These are phyloP conservation scores for Hyles vespertilio DNA, from an alignment of 1,140 invertebrate species.

Conservation along the genomic window DNA sequence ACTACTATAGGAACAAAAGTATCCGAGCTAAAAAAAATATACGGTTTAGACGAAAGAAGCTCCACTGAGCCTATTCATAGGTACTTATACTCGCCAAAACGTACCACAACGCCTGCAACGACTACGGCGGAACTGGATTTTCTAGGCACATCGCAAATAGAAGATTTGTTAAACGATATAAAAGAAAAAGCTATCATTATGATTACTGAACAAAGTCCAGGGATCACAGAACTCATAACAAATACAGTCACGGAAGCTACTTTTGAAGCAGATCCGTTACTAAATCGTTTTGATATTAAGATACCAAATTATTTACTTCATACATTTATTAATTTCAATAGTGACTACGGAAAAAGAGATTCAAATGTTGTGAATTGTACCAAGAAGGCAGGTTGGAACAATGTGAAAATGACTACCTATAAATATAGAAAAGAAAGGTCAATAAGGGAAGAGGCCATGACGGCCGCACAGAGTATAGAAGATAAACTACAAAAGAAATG, in stretches of 20 bases:
- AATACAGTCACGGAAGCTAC: slow-evolving; percentile 41
- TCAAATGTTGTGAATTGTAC: background rate
- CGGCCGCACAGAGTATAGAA: slow-evolving; percentile 34
- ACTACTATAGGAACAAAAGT: slow-evolving; percentile 24
- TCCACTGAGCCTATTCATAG: no score
- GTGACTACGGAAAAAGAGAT: slow-evolving; percentile 10
- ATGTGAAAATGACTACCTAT: no score
- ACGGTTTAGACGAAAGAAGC: slow-evolving; percentile 13
- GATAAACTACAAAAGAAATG: slow-evolving; percentile 37
- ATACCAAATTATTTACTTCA: slow-evolving; percentile 12
- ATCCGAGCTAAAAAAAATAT: slow-evolving; percentile 25
- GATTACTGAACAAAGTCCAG: slow-evolving; percentile 31
- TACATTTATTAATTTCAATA: slow-evolving; percentile 17
- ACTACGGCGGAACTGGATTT: slow-evolving; percentile 15
- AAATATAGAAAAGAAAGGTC: slow-evolving; percentile 19
- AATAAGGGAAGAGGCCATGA: slow-evolving; percentile 30
- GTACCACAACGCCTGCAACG: background rate
- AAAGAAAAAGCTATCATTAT: slow-evolving; percentile 42
- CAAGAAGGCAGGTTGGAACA: background rate
- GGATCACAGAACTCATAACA: slow-evolving; percentile 34
- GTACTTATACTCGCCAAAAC: no score
- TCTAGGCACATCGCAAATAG: slow-evolving; percentile 36
- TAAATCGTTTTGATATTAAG: slow-evolving; percentile 4
- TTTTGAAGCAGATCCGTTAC: slow-evolving; percentile 23
- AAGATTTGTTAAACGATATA: slow-evolving; percentile 41